A percentile compares a stretch with the other conserved stretches of the same genome.
Evolutionary conservation across 2,888 invertebrate genomes (phyloP).

Genomic region (Halocaridina rubra): DNA sequence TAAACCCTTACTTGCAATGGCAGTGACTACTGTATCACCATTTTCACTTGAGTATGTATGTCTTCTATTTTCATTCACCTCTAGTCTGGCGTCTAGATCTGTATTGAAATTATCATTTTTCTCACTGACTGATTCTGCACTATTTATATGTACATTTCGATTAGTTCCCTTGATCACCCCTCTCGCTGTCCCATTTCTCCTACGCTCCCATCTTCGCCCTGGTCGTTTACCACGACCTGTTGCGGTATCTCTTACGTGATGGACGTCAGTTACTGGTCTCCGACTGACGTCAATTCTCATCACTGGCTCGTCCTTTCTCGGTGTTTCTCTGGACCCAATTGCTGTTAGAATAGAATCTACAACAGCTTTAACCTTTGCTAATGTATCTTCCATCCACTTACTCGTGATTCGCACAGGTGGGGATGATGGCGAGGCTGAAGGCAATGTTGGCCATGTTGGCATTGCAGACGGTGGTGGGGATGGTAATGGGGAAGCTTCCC

Average conservation of each 20-base stretch:
- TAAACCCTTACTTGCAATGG: not conserved
- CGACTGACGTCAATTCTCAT: not conserved
- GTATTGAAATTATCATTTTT: not conserved
- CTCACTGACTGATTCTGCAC: not conserved
- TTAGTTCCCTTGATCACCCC: not conserved
- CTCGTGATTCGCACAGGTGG: not conserved
- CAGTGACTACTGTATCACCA: not conserved
- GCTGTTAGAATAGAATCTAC: conserved; percentile 48
- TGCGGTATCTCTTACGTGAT: no score
- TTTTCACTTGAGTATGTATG: not conserved
- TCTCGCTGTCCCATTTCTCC: not conserved
- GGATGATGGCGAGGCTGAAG: not conserved
- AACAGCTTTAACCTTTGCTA: conserved; percentile 44
- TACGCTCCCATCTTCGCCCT: not conserved
- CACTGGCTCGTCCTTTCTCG: not conserved
- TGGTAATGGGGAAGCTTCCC: not conserved
- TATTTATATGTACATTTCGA: not conserved
- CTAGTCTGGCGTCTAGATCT: not conserved
- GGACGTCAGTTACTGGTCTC: not conserved
- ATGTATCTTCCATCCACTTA: conserved; percentile 46
- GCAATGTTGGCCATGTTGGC: not conserved
- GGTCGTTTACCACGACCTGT: not conserved
- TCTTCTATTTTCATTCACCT: not conserved
- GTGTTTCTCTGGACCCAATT: conserved; percentile 22
- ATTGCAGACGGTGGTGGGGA: not conserved